phyloP scores from a whole-genome alignment of 1,140 invertebrate species.

The Papilio dardanus region DNA sequence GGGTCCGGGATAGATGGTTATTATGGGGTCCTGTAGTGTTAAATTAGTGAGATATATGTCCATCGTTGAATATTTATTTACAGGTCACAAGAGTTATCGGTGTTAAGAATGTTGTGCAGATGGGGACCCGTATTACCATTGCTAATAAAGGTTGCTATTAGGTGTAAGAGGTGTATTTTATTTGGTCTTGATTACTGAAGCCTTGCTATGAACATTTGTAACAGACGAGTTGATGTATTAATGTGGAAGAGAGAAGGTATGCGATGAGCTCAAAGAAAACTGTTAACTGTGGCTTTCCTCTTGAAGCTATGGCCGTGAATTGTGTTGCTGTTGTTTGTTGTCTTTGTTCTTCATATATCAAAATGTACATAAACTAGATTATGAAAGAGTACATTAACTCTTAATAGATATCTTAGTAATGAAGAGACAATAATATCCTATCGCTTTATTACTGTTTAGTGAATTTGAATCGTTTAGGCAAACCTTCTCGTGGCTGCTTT shows the following conservation, averaged over 20 bases:
- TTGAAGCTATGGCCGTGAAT: neutral
- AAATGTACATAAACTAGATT: too few relatives aligned
- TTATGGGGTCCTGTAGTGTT: conserved; percentile 75
- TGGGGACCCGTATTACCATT: conserved; percentile 38
- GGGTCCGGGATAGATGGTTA: conserved; percentile 74
- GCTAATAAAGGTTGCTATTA: neutral
- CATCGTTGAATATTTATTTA: conserved; percentile 77
- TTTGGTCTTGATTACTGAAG: neutral
- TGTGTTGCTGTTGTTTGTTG: neutral
- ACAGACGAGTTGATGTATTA: neutral
- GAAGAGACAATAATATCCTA: too few relatives aligned
- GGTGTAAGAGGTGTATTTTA: neutral
- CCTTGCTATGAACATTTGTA: neutral
- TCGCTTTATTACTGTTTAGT: too few relatives aligned
- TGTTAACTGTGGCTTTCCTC: neutral
- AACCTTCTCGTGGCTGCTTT: too few relatives aligned
- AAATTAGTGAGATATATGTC: conserved; percentile 80
- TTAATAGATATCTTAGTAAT: too few relatives aligned
- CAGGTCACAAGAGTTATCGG: conserved; percentile 62
- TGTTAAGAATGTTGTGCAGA: conserved; percentile 45
- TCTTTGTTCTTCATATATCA: too few relatives aligned
- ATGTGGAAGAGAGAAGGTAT: neutral
- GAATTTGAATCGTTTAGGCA: too few relatives aligned
- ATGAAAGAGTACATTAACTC: too few relatives aligned
- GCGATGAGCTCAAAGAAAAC: neutral